phyloP scores from a whole-genome alignment of 2,113 vertebrate species.

The Deroptyus accipitrinus region DNA sequence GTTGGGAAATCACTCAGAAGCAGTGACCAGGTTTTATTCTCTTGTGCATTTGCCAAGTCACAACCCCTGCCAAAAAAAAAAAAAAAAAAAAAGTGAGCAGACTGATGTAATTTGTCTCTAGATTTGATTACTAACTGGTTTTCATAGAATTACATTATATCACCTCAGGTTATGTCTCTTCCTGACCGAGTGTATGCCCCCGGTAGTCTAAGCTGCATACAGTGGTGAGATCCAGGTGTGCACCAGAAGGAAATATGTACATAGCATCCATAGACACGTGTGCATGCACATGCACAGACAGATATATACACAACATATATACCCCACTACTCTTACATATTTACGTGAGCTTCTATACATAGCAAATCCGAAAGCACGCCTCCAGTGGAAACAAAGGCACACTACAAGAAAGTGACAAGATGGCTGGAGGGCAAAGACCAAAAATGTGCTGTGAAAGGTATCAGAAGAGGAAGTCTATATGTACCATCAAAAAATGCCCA shows the following conservation, averaged over 20 bases:
- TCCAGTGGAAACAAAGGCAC: not conserved
- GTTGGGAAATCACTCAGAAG: not conserved
- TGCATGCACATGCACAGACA: not conserved
- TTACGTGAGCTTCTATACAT: not conserved
- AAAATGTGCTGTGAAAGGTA: not conserved
- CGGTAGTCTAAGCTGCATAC: not conserved
- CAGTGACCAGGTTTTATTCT: not conserved
- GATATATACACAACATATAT: not conserved
- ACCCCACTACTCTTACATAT: not conserved
- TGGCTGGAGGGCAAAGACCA: not conserved
- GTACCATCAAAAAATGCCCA: not conserved
- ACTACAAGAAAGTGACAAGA: not conserved
- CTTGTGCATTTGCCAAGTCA: not conserved
- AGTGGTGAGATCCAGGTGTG: not conserved
- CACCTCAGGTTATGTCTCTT: not conserved
- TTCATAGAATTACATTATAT: not conserved
- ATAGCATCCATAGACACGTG: too few relatives aligned
- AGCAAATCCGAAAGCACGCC: not conserved
- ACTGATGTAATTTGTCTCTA: not conserved
- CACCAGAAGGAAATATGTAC: not conserved
- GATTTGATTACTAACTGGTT: not conserved
- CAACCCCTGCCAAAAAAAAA: rapidly evolving
- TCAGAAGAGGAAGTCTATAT: not conserved
- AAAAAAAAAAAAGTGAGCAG: too few relatives aligned
- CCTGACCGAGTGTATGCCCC: not conserved